A percentile compares a stretch with the other conserved stretches of the same genome.
Evolutionary conservation across 1,140 invertebrate species (phyloP).

Genomic region (Hypsibius dujardini): DNA sequence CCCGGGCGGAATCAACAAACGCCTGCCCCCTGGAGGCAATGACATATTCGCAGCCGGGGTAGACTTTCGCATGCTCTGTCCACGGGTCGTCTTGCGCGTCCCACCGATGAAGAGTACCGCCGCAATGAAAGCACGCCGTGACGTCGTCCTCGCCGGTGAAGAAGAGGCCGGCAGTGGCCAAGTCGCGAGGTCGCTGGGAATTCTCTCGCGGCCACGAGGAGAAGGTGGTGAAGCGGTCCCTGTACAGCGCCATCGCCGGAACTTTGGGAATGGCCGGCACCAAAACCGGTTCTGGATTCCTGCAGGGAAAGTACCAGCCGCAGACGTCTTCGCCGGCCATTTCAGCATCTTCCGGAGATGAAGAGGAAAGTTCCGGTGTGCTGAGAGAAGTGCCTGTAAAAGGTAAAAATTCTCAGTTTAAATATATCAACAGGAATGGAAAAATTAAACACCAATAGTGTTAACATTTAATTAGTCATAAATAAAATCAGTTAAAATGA

Average conservation of each 20-base stretch:
- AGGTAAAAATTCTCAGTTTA: no score
- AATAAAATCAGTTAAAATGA: no score
- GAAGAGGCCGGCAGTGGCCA: slow-evolving; percentile 29
- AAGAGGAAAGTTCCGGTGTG: no score
- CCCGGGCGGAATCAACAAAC: slow-evolving; percentile 41
- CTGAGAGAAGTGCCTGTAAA: no score
- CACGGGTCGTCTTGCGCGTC: slow-evolving; percentile 62
- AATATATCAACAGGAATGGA: no score
- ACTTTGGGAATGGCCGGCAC: neutral
- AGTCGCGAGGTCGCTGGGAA: slow-evolving; percentile 18
- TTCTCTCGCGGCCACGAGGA: neutral
- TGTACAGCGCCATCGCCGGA: neutral
- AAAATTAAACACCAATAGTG: no score
- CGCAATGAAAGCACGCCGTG: slow-evolving; percentile 66
- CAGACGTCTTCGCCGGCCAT: neutral
- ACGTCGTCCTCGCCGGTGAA: slow-evolving; percentile 46
- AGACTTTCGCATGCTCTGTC: slow-evolving; percentile 71
- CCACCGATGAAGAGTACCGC: slow-evolving; percentile 68
- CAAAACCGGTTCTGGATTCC: neutral
- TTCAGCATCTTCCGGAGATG: neutral
- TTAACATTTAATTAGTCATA: no score
- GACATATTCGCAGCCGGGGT: slow-evolving; percentile 54
- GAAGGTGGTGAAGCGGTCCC: neutral
- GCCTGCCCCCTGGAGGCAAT: slow-evolving; percentile 51
- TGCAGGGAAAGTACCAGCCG: neutral